Conservation (phyloP, 2,113 vertebrate species). For the Alexandromys fortis region DNA sequence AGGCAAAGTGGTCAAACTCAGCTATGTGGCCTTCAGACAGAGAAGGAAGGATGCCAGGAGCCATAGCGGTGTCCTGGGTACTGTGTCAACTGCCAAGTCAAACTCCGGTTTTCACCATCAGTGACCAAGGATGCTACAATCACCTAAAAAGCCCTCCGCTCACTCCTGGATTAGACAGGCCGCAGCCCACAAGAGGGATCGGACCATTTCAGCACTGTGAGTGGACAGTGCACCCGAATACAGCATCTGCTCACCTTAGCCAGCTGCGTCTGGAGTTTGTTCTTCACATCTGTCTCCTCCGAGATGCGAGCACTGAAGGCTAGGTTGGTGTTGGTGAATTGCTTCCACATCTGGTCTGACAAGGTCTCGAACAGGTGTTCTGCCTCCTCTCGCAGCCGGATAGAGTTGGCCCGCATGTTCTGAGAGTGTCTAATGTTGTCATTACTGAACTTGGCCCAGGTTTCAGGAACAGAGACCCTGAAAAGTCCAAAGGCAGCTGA, state of each 20-base stretch:
- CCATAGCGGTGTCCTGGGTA: neutral
- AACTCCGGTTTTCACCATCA: neutral
- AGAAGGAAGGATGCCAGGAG: neutral
- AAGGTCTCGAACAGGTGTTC: conserved; percentile 75
- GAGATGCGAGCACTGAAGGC: conserved; percentile 81
- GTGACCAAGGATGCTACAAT: neutral
- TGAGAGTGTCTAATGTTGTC: conserved; percentile 85
- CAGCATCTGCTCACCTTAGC: conserved; percentile 80
- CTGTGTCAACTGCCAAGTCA: neutral
- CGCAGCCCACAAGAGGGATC: rapidly evolving
- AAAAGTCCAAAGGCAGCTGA: neutral
- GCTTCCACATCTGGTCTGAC: conserved; percentile 83
- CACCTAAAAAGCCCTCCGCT: neutral
- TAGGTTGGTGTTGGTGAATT: conserved; percentile 82
- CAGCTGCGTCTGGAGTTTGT: conserved; percentile 84
- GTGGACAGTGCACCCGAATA: rapidly evolving
- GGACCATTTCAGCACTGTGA: rapidly evolving
- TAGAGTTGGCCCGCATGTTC: conserved; percentile 80
- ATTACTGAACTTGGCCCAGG: conserved; percentile 85
- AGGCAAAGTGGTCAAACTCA: neutral
- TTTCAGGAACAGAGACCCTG: conserved; percentile 80
- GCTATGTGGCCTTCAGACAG: neutral
- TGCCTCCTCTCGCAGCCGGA: conserved; percentile 80
- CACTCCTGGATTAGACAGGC: neutral
- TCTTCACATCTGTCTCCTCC: conserved; percentile 79